These are phyloP conservation scores for Sceliomorpha sp. DNA, from an alignment of 2,888 invertebrate species.

Conservation along the genomic window DNA sequence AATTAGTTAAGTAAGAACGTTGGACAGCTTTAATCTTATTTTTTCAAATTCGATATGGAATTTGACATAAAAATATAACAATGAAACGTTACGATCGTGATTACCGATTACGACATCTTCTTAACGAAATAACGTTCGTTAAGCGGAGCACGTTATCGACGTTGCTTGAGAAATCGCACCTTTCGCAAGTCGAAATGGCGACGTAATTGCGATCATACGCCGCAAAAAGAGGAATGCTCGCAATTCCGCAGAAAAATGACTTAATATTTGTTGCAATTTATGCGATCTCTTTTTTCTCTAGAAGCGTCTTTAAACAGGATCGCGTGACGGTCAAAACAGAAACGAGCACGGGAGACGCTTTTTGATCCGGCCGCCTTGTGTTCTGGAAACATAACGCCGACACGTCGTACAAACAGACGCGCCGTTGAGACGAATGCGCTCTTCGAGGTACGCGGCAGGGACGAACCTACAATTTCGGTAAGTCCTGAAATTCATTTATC, in stretches of 20 bases:
- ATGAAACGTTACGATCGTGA: no score
- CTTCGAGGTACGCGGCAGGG: constrained; percentile 18
- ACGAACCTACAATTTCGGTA: constrained; percentile 27
- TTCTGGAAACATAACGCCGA: constrained; percentile 48
- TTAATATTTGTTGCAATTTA: constrained; percentile 17
- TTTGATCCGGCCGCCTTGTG: constrained; percentile 65
- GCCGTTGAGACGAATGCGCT: constrained; percentile 19
- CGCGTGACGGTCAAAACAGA: constrained; percentile 64
- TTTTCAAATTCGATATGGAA: no score
- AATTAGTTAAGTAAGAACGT: no score
- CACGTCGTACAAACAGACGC: constrained; percentile 21
- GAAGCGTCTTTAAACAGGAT: constrained; percentile 62
- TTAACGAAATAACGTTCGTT: no score
- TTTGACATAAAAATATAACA: no score
- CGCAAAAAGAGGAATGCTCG: background rate
- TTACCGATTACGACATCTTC: no score
- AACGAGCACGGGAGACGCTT: constrained; percentile 60
- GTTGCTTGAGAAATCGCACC: no score
- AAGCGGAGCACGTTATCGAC: no score
- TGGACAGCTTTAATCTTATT: no score
- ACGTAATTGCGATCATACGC: no score
- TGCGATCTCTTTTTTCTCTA: constrained; percentile 25
- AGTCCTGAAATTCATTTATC: constrained; percentile 34
- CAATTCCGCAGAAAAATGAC: constrained; percentile 6
- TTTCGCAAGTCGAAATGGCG: no score